phyloP scores from a whole-genome alignment of 2,888 invertebrate species.

The Aricia artaxerxes region DNA sequence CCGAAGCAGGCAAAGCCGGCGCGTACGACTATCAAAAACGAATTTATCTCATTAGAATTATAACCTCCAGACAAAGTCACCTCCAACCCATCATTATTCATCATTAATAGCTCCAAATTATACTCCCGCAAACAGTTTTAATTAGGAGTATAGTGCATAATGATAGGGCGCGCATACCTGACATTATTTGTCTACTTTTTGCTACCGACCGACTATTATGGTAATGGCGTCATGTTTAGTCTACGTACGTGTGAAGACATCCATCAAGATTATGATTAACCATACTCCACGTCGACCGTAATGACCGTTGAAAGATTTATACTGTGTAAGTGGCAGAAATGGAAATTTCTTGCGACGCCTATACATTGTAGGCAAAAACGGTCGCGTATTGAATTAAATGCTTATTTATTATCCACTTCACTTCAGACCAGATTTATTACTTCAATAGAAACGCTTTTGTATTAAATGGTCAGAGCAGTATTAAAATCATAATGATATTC shows the following conservation, averaged over 20 bases:
- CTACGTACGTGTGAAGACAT: constrained; percentile 48
- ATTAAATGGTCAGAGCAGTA: background rate
- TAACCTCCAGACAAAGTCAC: constrained; percentile 51
- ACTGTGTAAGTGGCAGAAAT: constrained; percentile 14
- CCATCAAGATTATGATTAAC: constrained; percentile 40
- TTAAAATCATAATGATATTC: background rate
- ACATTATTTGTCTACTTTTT: constrained; percentile 47
- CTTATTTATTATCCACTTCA: constrained; percentile 17
- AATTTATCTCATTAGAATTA: constrained; percentile 40
- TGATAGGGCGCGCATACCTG: constrained; percentile 45
- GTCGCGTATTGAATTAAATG: constrained; percentile 15
- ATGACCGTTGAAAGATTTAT: constrained; percentile 29
- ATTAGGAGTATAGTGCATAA: constrained; percentile 49
- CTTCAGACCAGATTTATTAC: background rate
- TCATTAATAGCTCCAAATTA: constrained; percentile 45
- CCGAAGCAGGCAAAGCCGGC: background rate
- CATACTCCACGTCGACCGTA: constrained; percentile 11
- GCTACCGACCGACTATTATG: constrained; percentile 40
- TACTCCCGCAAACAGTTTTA: constrained; percentile 46
- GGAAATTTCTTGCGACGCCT: constrained; percentile 15
- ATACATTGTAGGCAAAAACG: background rate
- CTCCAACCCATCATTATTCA: constrained; percentile 44
- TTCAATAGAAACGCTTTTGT: background rate
- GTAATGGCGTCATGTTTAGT: constrained; percentile 63
- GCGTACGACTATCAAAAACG: constrained; percentile 9